Evolutionary conservation across 1,140 invertebrate species (phyloP), one percentile per base, ranked within the genome.

Genomic region (Sminthurides bifidus): DNA sequence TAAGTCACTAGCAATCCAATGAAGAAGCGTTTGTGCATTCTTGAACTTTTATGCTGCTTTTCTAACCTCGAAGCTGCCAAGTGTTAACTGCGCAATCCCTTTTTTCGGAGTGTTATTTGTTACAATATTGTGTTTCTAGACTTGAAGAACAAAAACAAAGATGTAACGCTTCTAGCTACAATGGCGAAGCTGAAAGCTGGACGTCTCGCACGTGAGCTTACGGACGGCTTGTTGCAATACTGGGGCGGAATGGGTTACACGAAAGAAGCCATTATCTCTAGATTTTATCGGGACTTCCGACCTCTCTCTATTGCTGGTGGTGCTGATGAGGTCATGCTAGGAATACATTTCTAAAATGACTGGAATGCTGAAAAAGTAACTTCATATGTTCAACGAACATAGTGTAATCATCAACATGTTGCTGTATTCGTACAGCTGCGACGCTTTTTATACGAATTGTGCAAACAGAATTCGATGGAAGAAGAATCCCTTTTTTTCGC

Each of bases 291-390:
- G 37, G 79, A 80, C 67, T 64, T 70, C 24, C 67, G 79, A 24
- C 64, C 78, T 0, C 30, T 74, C n/a, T 78, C 77, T 3, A 81
- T 80, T 58, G 79, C 73, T 23, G 79, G 70, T 17, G 79, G 79
- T 12, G 72, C 76, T 46, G 79, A 80, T 71, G 79, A 80, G 69
- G 72, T 80, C 2, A 80, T 81, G 78, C 61, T 81, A 50, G 67
- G 67, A 27, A 80, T 80, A n/a, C 56, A 78, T 80, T 56, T 71
- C 69, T 54, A 80, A 79, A 69, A 71, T 71, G 59, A 77, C 79
- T 74, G 68, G 69, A 41, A 77, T n/a, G n/a, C n/a, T n/a, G n/a
- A n/a, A n/a, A n/a, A n/a, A n/a, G n/a, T n/a, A n/a, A n/a, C n/a
- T n/a, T n/a, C n/a, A n/a, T n/a, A n/a, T n/a, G n/a, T n/a, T n/a